These are phyloP conservation scores for Drosophila mimetica DNA, from an alignment of 2,888 invertebrate genomes.

Conservation along the genomic window DNA sequence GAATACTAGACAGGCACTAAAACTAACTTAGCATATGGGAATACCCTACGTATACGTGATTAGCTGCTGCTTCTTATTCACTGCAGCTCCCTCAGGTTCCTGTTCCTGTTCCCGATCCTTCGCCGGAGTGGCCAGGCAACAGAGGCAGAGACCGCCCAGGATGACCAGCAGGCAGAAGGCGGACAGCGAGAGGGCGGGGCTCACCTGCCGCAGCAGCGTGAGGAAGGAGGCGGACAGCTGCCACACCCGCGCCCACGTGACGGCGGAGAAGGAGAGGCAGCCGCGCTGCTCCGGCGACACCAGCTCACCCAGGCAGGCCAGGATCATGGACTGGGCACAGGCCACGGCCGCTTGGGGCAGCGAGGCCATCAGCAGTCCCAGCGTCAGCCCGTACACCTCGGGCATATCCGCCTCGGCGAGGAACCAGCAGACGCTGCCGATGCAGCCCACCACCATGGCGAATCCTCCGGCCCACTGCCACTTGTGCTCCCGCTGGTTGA, in stretches of 20 bases:
- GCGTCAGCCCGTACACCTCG: constrained; percentile 70
- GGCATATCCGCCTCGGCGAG: constrained; percentile 71
- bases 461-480: constrained; percentile 83
- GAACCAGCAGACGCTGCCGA: constrained; percentile 83
- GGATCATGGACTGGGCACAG: constrained; percentile 82
- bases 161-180: constrained; percentile 79
- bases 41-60: background rate
- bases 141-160: constrained; percentile 81
- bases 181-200: constrained; percentile 81
- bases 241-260: constrained; percentile 83
- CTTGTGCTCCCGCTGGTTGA: constrained; percentile 77
- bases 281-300: constrained; percentile 79
- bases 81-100: background rate
- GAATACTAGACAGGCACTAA: constrained; percentile 25
- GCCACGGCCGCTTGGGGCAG: constrained; percentile 83
- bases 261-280: constrained; percentile 81
- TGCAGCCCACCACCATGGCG: constrained; percentile 81
- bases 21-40: background rate
- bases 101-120: background rate
- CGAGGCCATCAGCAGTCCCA: constrained; percentile 82
- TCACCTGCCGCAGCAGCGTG: constrained; percentile 79
- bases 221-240: constrained; percentile 83
- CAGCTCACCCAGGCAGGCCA: constrained; percentile 82
- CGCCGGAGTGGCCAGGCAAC: constrained; percentile 59
- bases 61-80: constrained; percentile 2